A percentile compares a stretch with the other conserved stretches of the same genome.
Conservation (phyloP, 2,888 invertebrate species). For the Drosophila lutescens region DNA sequence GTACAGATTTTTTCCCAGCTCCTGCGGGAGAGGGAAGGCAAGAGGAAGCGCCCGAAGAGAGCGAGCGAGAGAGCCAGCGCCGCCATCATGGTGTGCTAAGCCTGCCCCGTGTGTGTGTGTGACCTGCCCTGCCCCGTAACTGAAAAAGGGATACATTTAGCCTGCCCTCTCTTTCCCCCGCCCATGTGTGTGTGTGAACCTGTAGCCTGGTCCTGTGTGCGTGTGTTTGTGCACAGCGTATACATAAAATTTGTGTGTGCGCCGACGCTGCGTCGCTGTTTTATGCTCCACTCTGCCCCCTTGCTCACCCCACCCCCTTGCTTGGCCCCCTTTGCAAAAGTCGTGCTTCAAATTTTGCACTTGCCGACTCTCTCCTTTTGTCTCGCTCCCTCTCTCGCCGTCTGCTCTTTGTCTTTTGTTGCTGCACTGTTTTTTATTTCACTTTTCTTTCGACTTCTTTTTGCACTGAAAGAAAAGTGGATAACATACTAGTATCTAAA, state of each 20-base stretch:
- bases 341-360: conserved; percentile 78
- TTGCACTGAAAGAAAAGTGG: conserved; percentile 4
- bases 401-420: conserved; percentile 70
- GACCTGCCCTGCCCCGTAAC: conserved; percentile 53
- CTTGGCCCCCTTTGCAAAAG: conserved; percentile 44
- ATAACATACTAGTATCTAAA: too few relatives aligned
- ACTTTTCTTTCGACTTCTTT: conserved; percentile 49
- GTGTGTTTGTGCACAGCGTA: conserved; percentile 70
- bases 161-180: conserved; percentile 41
- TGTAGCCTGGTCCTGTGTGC: conserved; percentile 70
- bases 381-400: conserved; percentile 36
- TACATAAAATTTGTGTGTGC: conserved; percentile 80
- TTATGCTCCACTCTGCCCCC: conserved; percentile 52
- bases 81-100: conserved; percentile 80
- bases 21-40: conserved; percentile 34
- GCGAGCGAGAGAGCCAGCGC: conserved; percentile 52
- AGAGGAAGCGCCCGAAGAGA: neutral
- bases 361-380: conserved; percentile 63
- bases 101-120: conserved; percentile 52
- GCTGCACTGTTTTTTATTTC: conserved; percentile 48
- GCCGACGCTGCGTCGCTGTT: conserved; percentile 61
- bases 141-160: conserved; percentile 77
- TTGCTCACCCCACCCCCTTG: conserved; percentile 5
- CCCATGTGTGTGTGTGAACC: conserved; percentile 68
- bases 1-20: conserved; percentile 73